These are phyloP conservation scores for Lethenteron camtschaticum DNA, from an alignment of 2,113 vertebrate genomes.

Conservation along the genomic window DNA sequence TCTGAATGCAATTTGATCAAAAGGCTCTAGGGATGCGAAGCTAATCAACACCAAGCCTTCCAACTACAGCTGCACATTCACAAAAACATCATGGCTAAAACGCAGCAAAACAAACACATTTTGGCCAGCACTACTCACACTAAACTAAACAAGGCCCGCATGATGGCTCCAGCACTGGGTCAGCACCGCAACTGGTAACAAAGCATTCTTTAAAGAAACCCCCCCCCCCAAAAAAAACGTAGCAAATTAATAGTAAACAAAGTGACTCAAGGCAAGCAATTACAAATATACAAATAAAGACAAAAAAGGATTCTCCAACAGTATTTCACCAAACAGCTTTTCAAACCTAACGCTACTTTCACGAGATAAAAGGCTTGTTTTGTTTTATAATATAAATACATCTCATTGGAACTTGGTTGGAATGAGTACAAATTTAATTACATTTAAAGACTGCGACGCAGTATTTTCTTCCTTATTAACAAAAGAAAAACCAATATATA, in stretches of 20 bases:
- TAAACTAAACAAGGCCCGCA: neutral
- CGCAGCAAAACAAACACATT: neutral
- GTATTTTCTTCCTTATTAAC: too few species aligned
- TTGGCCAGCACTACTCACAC: neutral
- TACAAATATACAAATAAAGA: slow-evolving; percentile 4
- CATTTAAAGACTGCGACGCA: too few species aligned
- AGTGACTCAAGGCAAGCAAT: slow-evolving; percentile 5
- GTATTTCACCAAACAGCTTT: neutral
- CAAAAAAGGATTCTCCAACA: slow-evolving; percentile 4
- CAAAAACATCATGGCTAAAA: slow-evolving; percentile 1
- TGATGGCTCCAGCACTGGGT: neutral
- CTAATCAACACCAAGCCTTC: neutral
- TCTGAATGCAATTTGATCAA: slow-evolving; percentile 6
- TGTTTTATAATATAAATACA: too few species aligned
- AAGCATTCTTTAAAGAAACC: too few species aligned
- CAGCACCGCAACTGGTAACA: too few species aligned
- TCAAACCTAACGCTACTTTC: too few species aligned
- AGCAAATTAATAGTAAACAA: slow-evolving; percentile 1
- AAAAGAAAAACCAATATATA: too few species aligned
- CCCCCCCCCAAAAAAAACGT: too few species aligned
- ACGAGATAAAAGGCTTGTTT: too few species aligned
- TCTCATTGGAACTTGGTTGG: too few species aligned
- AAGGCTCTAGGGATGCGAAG: slow-evolving; percentile 4
- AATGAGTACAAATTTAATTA: too few species aligned
- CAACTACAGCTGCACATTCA: neutral